A percentile compares a stretch with the other conserved stretches of the same genome.
Evolutionary conservation across 1,140 invertebrate species (phyloP).

Genomic region (Berghia stephanieae): DNA sequence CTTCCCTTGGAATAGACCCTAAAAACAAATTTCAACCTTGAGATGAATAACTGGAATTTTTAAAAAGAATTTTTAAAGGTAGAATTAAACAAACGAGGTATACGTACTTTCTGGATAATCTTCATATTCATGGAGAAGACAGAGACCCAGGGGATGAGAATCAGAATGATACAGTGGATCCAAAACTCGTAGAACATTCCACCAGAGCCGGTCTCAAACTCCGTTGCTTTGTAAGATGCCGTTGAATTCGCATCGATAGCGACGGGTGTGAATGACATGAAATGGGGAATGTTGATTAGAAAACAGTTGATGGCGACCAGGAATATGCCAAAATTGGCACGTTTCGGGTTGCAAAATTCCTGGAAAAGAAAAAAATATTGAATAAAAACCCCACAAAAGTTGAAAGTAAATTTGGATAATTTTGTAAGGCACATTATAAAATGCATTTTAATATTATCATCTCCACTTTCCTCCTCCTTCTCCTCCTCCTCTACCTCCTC

Average conservation of each 20-base stretch:
- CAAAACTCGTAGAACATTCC: slow-evolving; percentile 55
- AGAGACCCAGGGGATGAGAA: slow-evolving; percentile 50
- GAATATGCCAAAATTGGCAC: slow-evolving; percentile 43
- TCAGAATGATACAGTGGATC: slow-evolving; percentile 56
- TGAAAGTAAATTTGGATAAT: too few relatives aligned
- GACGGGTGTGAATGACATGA: slow-evolving; percentile 42
- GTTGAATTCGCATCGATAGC: too few relatives aligned
- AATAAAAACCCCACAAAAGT: too few relatives aligned
- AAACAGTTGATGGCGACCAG: slow-evolving; percentile 46
- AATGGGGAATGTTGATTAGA: slow-evolving; percentile 42
- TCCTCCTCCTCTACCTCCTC: too few relatives aligned
- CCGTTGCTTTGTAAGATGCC: slow-evolving; percentile 35
- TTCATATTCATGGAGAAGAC: slow-evolving; percentile 50
- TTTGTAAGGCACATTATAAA: too few relatives aligned
- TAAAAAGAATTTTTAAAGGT: too few relatives aligned
- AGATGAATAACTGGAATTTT: too few relatives aligned
- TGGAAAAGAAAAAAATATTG: slow-evolving; percentile 21
- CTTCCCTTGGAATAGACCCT: too few relatives aligned
- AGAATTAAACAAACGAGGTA: too few relatives aligned
- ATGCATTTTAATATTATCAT: too few relatives aligned
- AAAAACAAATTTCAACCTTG: too few relatives aligned
- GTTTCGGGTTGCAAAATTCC: slow-evolving; percentile 47
- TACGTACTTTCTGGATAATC: slow-evolving; percentile 37
- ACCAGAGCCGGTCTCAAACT: slow-evolving; percentile 42
- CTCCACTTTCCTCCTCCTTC: too few relatives aligned